Percentiles rank a stretch among this genome's conserved stretches.
These are phyloP conservation scores for Pyrrhosoma nymphula DNA, from an alignment of 2,888 invertebrate genomes.

Conservation along the genomic window DNA sequence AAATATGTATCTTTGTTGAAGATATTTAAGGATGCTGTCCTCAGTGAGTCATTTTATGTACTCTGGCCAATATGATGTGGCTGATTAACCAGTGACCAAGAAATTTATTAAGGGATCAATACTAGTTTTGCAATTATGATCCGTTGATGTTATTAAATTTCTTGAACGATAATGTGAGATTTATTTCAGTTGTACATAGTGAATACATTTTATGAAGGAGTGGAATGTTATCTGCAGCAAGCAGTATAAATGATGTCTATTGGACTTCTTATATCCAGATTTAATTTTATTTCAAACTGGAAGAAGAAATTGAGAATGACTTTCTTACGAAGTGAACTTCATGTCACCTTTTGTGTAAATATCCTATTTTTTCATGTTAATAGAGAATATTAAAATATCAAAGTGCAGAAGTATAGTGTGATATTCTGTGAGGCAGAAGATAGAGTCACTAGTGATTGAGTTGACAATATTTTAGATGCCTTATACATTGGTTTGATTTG, in stretches of 20 bases:
- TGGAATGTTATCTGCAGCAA: not conserved
- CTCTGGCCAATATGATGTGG: slow-evolving; percentile 35
- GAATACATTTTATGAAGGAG: slow-evolving; percentile 1
- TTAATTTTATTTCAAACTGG: not conserved
- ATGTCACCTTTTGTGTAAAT: slow-evolving; percentile 55
- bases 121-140: slow-evolving; percentile 56
- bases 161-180: slow-evolving; percentile 44
- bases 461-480: slow-evolving; percentile 63
- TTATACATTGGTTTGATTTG: slow-evolving; percentile 51
- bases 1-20: slow-evolving; percentile 59
- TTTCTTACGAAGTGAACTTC: slow-evolving; percentile 46
- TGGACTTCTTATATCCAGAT: not conserved
- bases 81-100: slow-evolving; percentile 53
- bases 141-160: slow-evolving; percentile 46
- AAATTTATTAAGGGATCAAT: slow-evolving; percentile 55
- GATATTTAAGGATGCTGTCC: slow-evolving; percentile 58
- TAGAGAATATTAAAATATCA: slow-evolving; percentile 56
- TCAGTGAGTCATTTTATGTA: slow-evolving; percentile 55
- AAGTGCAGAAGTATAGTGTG: slow-evolving; percentile 51
- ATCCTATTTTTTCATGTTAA: slow-evolving; percentile 62
- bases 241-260: slow-evolving; percentile 29
- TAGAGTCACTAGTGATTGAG: slow-evolving; percentile 53
- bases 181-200: slow-evolving; percentile 51
- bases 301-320: slow-evolving; percentile 1
- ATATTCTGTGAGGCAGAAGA: slow-evolving; percentile 56